phyloP scores from a whole-genome alignment of 30 jellyfish, hydroid and myxozoan species.

The Turritopsis rubra region DNA sequence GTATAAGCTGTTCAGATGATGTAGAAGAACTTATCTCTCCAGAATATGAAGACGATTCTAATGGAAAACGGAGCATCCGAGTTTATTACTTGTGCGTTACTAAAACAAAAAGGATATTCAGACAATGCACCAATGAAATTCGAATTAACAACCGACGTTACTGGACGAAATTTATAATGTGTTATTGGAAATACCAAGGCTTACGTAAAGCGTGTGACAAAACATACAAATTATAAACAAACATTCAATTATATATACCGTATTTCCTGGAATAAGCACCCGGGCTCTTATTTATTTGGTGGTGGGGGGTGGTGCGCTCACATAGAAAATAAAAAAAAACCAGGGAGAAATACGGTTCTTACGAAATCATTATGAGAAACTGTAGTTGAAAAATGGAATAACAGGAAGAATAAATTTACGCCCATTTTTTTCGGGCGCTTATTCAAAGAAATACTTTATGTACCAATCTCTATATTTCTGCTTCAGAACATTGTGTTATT shows the following conservation, averaged over 20 bases:
- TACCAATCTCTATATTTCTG: no score
- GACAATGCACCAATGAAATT: background rate
- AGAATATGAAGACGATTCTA: background rate
- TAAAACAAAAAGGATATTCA: background rate
- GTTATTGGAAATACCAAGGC: background rate
- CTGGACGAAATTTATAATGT: background rate
- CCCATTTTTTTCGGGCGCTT: no score
- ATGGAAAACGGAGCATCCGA: background rate
- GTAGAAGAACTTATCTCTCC: background rate
- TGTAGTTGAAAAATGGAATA: no score
- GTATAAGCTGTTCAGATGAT: background rate
- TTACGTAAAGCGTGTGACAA: background rate
- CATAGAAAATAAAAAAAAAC: no score
- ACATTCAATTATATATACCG: background rate
- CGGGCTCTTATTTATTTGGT: background rate
- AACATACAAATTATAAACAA: background rate
- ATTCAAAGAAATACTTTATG: no score
- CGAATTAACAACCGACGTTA: background rate
- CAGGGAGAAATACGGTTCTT: background rate
- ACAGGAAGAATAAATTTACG: no score
- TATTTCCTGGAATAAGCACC: background rate
- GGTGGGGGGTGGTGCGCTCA: no score
- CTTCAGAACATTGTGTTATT: no score
- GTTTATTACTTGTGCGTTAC: background rate
- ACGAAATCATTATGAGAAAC: background rate